These are phyloP conservation scores for Drosophila jambulina DNA, from an alignment of 1,140 invertebrate genomes.

Conservation along the genomic window DNA sequence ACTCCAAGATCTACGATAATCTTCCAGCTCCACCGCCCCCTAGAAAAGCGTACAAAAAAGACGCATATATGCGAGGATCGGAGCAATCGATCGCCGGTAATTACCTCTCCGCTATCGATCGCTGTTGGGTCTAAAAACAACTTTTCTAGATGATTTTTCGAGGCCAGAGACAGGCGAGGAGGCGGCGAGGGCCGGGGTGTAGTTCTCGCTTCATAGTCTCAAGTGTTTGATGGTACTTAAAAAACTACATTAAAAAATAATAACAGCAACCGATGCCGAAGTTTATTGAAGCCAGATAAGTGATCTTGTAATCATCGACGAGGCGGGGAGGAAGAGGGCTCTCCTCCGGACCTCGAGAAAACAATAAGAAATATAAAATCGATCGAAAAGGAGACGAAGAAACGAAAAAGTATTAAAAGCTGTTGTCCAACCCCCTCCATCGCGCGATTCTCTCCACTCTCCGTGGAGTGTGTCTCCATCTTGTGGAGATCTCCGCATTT, in stretches of 20 bases:
- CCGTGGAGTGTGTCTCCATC: conserved; percentile 43
- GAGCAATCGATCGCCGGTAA: conserved; percentile 53
- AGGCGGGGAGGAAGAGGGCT: conserved; percentile 6
- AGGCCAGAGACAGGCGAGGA: conserved; percentile 1
- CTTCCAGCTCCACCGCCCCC: conserved; percentile 22
- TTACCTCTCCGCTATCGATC: conserved; percentile 56
- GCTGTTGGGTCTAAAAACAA: conserved; percentile 58
- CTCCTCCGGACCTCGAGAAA: conserved; percentile 38
- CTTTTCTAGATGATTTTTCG: conserved; percentile 67
- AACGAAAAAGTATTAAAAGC: conserved; percentile 69
- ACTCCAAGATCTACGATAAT: conserved; percentile 34
- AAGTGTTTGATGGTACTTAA: conserved; percentile 83
- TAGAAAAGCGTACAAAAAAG: conserved; percentile 10
- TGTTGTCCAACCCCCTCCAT: conserved; percentile 29
- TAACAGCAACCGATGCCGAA: conserved; percentile 75
- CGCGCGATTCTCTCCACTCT: conserved; percentile 4
- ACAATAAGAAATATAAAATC: conserved; percentile 82
- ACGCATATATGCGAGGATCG: conserved; percentile 28
- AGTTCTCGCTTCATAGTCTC: conserved; percentile 79
- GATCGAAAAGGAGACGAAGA: conserved; percentile 50
- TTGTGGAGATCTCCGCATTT: conserved; percentile 10
- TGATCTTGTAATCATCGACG: conserved; percentile 80
- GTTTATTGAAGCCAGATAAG: conserved; percentile 81
- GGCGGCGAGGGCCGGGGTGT: neutral
- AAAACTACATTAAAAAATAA: conserved; percentile 83